Base-by-base conservation (phyloP, 2,888 invertebrate species). In the Abrostola triplasia region DNA sequence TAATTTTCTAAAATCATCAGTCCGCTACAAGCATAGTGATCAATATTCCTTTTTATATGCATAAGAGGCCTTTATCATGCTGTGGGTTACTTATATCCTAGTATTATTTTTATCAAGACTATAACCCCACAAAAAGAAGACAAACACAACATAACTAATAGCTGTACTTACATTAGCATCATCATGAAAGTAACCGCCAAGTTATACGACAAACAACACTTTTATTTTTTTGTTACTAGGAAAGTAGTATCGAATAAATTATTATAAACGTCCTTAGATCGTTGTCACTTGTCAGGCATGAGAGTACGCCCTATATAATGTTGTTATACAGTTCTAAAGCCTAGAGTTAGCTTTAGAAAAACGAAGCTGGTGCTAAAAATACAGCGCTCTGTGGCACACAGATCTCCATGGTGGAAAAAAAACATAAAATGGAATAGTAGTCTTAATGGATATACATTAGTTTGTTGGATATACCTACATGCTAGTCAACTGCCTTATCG, bases 371-470 rank as follows among this genome's bases (percentile, higher is more conserved):
- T 0, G 13, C 13, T 13, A 11, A n/a, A 11, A 10, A 13, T 8
- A 44, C 37, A 12, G 11, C 4, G 11, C 41, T n/a, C 56, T 56
- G 53, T 64, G 44, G 35, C 36, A 64, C 37, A 57, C 36, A 50
- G n/a, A 37, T 36, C 36, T 64, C 37, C 37, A 4, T 37, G 57
- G 71, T 55, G 47, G 58, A 24, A 5, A 38, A 47, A 71, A 4
- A 24, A 24, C 24, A 24, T 24, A 24, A 24, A 24, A 24, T 24
- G 24, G 24, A 24, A 24, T 24, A 24, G 24, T 24, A 24, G 24
- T 24, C 1, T 24, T 24, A 24, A 24, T 24, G 24, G 24, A 24
- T 24, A 2, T 24, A 24, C 24, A 24, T 24, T n/a, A n/a, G n/a
- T n/a, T n/a, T n/a, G n/a, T n/a, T n/a, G n/a, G n/a, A n/a, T n/a